These are phyloP conservation scores for Pholis gunnellus DNA, from an alignment of 2,113 vertebrate species.

Conservation along the genomic window DNA sequence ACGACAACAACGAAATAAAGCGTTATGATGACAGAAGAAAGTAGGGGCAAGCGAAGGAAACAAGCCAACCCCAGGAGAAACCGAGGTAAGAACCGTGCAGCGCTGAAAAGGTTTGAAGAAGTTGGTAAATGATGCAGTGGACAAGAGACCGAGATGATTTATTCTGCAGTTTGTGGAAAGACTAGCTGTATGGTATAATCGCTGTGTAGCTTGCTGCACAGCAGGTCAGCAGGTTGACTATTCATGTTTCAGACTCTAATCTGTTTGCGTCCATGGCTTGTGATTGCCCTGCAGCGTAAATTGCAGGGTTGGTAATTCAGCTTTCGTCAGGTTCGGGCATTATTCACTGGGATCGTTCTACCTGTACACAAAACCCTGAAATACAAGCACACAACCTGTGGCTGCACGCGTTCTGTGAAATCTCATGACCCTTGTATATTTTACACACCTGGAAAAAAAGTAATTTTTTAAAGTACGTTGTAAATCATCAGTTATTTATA, in stretches of 20 bases:
- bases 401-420: conserved; percentile 3
- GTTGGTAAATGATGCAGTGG: conserved; percentile 50
- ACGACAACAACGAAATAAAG: neutral
- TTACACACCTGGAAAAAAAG: neutral
- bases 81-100: conserved; percentile 77
- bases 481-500: neutral
- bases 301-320: neutral
- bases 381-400: neutral
- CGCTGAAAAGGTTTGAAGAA: conserved; percentile 52
- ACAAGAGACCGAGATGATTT: neutral
- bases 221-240: neutral
- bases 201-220: neutral
- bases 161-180: neutral
- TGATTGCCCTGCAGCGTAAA: neutral
- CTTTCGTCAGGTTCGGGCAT: neutral
- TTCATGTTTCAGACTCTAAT: neutral
- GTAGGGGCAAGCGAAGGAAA: conserved; percentile 85
- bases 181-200: neutral
- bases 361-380: conserved; percentile 10
- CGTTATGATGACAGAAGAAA: conserved; percentile 84
- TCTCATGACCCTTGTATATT: neutral
- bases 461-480: neutral
- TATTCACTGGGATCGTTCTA: conserved; percentile 14
- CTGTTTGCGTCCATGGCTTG: rapidly evolving
- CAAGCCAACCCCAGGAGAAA: conserved; percentile 87